These are phyloP conservation scores for Labrus mixtus DNA, from an alignment of 2,113 vertebrate genomes.

Conservation along the genomic window DNA sequence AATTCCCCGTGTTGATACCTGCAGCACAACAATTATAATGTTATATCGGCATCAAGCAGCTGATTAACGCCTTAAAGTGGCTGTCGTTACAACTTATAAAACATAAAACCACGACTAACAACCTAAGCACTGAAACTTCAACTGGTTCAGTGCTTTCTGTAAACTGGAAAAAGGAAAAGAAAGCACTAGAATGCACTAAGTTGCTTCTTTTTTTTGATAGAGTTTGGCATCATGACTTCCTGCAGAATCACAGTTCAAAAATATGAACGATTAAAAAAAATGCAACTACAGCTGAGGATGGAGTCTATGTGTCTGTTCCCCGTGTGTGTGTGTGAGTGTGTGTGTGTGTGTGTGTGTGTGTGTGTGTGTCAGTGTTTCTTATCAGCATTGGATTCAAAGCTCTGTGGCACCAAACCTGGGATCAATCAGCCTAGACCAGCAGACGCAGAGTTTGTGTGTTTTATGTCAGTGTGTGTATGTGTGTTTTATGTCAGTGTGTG, in stretches of 20 bases:
- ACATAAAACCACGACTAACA: background rate
- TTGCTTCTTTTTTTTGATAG: background rate
- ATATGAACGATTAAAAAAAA: background rate
- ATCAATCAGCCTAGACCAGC: slow-evolving; percentile 72
- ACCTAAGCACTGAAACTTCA: background rate
- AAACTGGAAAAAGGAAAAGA: too few species aligned
- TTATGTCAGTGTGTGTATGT: slow-evolving; percentile 15
- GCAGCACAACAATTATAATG: too few species aligned
- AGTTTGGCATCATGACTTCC: background rate
- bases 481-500: too few species aligned
- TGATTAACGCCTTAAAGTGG: background rate
- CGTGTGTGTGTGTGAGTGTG: slow-evolving; percentile 7
- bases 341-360: slow-evolving; percentile 25
- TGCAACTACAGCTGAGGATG: slow-evolving; percentile 13
- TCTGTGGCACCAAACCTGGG: slow-evolving; percentile 59
- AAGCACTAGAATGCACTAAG: background rate
- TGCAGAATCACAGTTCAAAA: background rate
- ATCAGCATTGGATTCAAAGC: slow-evolving; percentile 48
- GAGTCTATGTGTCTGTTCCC: slow-evolving; percentile 47
- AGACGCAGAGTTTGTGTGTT: slow-evolving; percentile 42
- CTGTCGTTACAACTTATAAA: background rate
- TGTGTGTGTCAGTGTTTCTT: slow-evolving; percentile 41
- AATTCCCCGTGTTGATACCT: too few species aligned
- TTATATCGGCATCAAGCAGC: background rate
- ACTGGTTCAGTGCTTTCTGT: too few species aligned